Evolutionary conservation across 2,888 invertebrate species (phyloP).

Genomic region (Coelopa pilipes): DNA sequence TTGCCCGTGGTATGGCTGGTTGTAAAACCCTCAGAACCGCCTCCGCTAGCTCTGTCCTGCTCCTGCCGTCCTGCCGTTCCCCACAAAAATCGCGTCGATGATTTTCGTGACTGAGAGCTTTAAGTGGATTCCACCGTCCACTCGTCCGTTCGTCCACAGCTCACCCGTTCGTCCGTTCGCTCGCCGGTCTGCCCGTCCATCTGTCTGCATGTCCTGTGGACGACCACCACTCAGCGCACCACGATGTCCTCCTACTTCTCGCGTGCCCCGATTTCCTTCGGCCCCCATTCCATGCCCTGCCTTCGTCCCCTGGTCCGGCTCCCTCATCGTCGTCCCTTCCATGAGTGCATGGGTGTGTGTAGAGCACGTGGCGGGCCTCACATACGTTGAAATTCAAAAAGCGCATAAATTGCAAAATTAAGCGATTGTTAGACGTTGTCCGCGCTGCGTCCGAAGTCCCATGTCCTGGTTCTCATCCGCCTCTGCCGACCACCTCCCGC

Average conservation of each 20-base stretch:
- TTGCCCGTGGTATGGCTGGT: not conserved
- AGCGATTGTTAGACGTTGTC: conserved; percentile 25
- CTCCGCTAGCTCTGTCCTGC: not conserved
- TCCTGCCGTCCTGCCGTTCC: not conserved
- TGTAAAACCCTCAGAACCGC: not conserved
- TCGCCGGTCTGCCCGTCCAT: not conserved
- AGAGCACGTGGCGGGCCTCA: not conserved
- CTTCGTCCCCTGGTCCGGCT: not conserved
- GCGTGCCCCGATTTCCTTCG: not conserved
- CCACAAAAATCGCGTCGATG: conserved; percentile 47
- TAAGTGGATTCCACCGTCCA: conserved; percentile 48
- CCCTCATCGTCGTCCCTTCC: too few relatives aligned
- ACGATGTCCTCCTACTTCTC: too few relatives aligned
- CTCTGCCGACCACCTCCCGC: not conserved
- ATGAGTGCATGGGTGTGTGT: too few relatives aligned
- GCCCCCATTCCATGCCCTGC: not conserved
- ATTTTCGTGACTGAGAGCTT: conserved; percentile 61
- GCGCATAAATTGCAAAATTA: conserved; percentile 33
- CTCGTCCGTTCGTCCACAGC: conserved; percentile 40
- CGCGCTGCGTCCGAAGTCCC: too few relatives aligned
- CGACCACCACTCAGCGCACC: too few relatives aligned
- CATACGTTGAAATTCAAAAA: conserved; percentile 23
- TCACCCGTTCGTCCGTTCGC: conserved; percentile 10
- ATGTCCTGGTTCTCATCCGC: too few relatives aligned
- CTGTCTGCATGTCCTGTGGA: not conserved